These are phyloP conservation scores for Drosophila birchii DNA, from an alignment of 2,888 invertebrate genomes.

Conservation along the genomic window DNA sequence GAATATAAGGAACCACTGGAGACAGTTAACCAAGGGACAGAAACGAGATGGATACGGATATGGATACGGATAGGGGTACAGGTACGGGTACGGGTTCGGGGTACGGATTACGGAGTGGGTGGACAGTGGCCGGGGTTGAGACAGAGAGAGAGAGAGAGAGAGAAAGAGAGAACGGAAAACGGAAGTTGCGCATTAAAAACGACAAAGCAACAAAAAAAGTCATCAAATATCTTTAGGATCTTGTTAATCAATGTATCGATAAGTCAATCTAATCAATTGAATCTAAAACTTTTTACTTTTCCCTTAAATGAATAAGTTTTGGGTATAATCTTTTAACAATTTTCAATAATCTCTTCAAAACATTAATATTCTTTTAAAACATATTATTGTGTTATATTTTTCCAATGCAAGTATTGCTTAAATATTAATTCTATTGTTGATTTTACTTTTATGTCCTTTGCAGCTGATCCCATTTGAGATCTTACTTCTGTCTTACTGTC, in stretches of 20 bases:
- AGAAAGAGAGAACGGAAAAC: slow-evolving; percentile 45
- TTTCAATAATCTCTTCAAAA: too few relatives aligned
- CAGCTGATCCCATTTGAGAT: not conserved
- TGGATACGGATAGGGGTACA: slow-evolving; percentile 2
- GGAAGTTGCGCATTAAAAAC: slow-evolving; percentile 70
- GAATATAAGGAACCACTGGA: slow-evolving; percentile 80
- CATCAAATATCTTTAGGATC: slow-evolving; percentile 27
- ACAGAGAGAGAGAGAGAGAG: slow-evolving; percentile 20
- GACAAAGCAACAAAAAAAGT: slow-evolving; percentile 69
- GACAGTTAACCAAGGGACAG: slow-evolving; percentile 65
- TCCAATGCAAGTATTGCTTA: too few relatives aligned
- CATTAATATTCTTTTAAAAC: not conserved
- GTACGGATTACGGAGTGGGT: slow-evolving; percentile 16
- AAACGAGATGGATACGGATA: slow-evolving; percentile 39
- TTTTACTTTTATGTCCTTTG: not conserved
- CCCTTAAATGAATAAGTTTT: too few relatives aligned
- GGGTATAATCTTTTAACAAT: too few relatives aligned
- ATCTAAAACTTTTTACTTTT: not conserved
- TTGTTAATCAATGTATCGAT: slow-evolving; percentile 29
- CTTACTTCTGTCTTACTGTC: not conserved
- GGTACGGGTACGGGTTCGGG: slow-evolving; percentile 18
- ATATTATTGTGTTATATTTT: not conserved
- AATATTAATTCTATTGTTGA: too few relatives aligned
- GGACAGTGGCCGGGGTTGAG: slow-evolving; percentile 36
- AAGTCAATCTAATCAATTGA: not conserved